Base-by-base conservation (phyloP, 2,888 invertebrate species). In the Ophion ellenae region DNA sequence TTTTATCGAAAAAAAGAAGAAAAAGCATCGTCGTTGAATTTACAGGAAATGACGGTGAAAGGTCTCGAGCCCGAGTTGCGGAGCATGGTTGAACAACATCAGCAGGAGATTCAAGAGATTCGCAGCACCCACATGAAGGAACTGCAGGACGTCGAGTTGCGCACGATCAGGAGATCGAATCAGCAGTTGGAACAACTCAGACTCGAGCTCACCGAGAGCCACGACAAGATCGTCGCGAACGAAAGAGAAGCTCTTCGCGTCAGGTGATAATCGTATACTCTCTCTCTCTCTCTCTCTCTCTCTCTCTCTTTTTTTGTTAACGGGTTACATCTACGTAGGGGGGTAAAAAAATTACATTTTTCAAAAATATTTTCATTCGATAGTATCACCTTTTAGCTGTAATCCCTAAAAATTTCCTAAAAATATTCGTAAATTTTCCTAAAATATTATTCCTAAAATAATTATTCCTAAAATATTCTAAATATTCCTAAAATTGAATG, bases 21-120 rank as follows among this genome's bases (percentile, higher is more conserved):
- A 32, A 59, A 20, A 2, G 11, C 32, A 14, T 47, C n/a, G 40
- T 14, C 47, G 11, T 64, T 28, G 9, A 20, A 77, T 84, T 76
- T 67, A 0, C 11, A 96, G 97, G 97, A 98, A 92, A 94, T 97
- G 91, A 98, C 98, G 5, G 97, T 98, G 0, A 98, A 97, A 94
- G 97, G 98, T 0, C 93, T 98, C n/a, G 98, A 98, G 93, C 96
- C 97, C 0, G 98, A 98, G 93, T 95, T 98, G 3, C 96, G 97
- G 36, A 96, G 96, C 89, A 97, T 98, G 96, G 96, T 97, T 53
- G 96, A 96, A 28, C 95, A 96, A 2, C 97, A 97, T 91, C 96
- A 96, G 89, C 95, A 96, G 90, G 96, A 97, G 90, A 93, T 97
- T 81, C 94, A 96, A 0, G 97, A 97, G 89, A 95, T 97, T 91